phyloP scores from a whole-genome alignment of 1,140 invertebrate species.

The Aleiodes sp. region DNA sequence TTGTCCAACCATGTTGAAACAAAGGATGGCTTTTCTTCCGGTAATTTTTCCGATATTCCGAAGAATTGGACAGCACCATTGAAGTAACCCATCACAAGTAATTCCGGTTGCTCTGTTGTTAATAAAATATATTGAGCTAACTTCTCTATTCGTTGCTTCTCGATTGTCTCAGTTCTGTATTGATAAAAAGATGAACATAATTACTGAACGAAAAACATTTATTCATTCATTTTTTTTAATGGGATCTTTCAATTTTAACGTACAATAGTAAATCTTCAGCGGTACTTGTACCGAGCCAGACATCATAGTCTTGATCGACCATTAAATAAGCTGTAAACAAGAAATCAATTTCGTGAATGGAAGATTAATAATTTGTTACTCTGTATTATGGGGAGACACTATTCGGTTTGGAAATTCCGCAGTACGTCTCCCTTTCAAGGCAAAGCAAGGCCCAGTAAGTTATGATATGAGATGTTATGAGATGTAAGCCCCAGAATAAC shows the following conservation, averaged over 20 bases:
- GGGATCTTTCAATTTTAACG: conserved; percentile 28
- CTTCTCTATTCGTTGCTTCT: conserved; percentile 46
- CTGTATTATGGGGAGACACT: too few relatives aligned
- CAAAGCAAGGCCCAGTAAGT: too few relatives aligned
- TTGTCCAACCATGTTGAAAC: conserved; percentile 48
- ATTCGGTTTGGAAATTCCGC: too few relatives aligned
- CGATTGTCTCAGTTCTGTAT: conserved; percentile 47
- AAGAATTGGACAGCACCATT: conserved; percentile 52
- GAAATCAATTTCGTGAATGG: conserved; percentile 20
- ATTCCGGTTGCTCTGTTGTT: conserved; percentile 46
- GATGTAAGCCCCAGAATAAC: too few relatives aligned
- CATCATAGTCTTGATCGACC: conserved; percentile 67
- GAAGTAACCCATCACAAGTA: conserved; percentile 52
- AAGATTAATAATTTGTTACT: neutral
- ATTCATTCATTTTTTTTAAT: neutral
- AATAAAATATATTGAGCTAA: conserved; percentile 48
- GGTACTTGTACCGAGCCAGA: conserved; percentile 66
- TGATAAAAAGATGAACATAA: neutral
- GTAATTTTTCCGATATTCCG: conserved; percentile 40
- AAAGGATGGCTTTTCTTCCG: conserved; percentile 40
- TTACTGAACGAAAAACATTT: neutral
- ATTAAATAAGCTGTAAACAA: conserved; percentile 63
- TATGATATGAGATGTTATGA: too few relatives aligned
- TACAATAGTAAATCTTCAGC: conserved; percentile 48
- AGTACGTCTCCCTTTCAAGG: too few relatives aligned